Evolutionary conservation across 1,140 invertebrate genomes (phyloP), one percentile per base, ranked within the genome.

Genomic region (Dendrolimus punctatus): DNA sequence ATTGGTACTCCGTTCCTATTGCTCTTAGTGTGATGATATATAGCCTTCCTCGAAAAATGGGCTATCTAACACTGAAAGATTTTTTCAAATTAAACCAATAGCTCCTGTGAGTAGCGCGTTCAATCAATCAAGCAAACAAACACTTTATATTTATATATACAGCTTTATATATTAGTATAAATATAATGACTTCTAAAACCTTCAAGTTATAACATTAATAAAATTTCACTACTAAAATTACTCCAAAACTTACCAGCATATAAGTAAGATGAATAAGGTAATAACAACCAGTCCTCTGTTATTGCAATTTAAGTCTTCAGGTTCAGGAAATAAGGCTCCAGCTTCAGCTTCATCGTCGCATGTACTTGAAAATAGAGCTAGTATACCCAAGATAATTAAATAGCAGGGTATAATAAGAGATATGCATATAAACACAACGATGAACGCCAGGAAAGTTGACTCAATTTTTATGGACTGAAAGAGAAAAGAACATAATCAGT

Each of bases 391-490:
- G 53, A 83, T 72, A 40, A 85, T 59, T 0, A 85, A 67, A 39
- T 85, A 82, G 0, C 68, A 51, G n/a, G 82, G 82, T 70, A 85
- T 77, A 8, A 84, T 62, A 9, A 82, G 57, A 4, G 82, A 76
- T 8, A 84, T 71, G 49, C 80, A 76, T 9, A 71, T 71, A 51
- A 85, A 85, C 8, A 71, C 63, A 51, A 82, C 71, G 40, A 85
- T 70, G 57, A 78, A 70, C 6, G 66, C 73, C 8, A 85, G 61
- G 53, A 85, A 85, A 43, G 77, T 77, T 10, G 82, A 85, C 48
- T 85, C 82, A 62, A 85, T 63, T 70, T 76, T 80, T 55, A 85
- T 78, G 49, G 82, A 79, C 82, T 85, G 78, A 48, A 76, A 79
- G 56, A 64, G 59, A 68, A 65, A n/a, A 49, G 40, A 36, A 48